Conservation (phyloP, 2,797 vertebrate genomes). For the Gallinago nigripennis region DNA sequence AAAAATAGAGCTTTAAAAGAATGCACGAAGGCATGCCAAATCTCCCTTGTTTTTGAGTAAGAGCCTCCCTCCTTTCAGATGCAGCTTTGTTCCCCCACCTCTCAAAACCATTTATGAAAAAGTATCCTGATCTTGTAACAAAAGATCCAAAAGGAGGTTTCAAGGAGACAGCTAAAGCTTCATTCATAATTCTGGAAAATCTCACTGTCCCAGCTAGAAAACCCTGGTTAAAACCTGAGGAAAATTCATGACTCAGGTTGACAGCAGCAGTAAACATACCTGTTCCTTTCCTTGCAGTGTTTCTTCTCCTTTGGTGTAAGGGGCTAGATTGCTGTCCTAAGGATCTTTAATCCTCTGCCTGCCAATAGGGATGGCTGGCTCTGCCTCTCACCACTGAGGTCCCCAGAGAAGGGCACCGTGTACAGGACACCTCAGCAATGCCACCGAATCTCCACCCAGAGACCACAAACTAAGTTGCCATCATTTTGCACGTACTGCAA, state of each 20-base stretch:
- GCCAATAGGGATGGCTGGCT: neutral
- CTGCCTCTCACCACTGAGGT: neutral
- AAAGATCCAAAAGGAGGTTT: neutral
- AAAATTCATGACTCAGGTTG: neutral
- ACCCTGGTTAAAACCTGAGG: neutral
- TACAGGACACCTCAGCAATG: neutral
- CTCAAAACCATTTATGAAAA: neutral
- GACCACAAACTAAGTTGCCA: neutral
- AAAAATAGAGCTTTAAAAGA: slow-evolving; percentile 60
- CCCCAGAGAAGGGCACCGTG: neutral
- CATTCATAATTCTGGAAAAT: slow-evolving; percentile 18
- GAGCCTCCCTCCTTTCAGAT: neutral
- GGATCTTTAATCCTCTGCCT: neutral
- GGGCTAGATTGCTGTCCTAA: neutral
- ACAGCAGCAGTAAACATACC: neutral
- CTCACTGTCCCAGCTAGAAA: neutral
- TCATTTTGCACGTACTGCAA: neutral
- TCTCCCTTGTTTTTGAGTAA: neutral
- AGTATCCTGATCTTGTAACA: neutral
- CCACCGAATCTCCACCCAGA: neutral
- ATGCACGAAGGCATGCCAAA: slow-evolving; percentile 39
- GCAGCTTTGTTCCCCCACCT: neutral
- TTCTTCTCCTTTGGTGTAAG: neutral
- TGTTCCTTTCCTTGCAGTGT: neutral
- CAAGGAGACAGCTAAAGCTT: neutral